phyloP scores from a whole-genome alignment of 2,113 vertebrate species.

The Melanerpes formicivorus region DNA sequence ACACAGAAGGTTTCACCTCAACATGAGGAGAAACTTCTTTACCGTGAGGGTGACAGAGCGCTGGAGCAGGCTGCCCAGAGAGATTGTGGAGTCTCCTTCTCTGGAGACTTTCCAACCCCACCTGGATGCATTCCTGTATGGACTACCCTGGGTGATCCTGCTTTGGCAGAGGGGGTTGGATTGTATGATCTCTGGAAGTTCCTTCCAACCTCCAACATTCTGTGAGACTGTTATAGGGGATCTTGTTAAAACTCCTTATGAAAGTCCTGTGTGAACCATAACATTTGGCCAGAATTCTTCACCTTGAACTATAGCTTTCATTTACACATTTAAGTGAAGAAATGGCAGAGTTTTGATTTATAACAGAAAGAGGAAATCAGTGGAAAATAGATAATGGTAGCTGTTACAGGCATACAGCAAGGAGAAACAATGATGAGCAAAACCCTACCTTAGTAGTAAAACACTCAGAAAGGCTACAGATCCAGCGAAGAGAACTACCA shows the following conservation, averaged over 20 bases:
- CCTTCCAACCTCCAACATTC: too few relatives aligned
- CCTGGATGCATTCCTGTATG: too few relatives aligned
- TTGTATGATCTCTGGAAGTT: too few relatives aligned
- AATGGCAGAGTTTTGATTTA: slow-evolving; percentile 48
- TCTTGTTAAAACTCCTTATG: neutral
- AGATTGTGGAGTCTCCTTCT: too few relatives aligned
- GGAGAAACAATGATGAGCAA: neutral
- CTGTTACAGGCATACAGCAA: neutral
- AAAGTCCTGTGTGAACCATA: neutral
- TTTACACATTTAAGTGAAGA: slow-evolving; percentile 55
- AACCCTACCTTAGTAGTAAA: neutral
- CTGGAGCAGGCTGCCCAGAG: too few relatives aligned
- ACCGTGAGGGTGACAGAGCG: too few relatives aligned
- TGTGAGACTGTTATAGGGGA: neutral
- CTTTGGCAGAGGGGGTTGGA: too few relatives aligned
- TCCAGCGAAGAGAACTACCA: neutral
- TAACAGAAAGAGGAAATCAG: slow-evolving; percentile 51
- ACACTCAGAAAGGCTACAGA: neutral
- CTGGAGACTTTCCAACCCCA: too few relatives aligned
- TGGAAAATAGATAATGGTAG: neutral
- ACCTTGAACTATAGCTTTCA: slow-evolving; percentile 14
- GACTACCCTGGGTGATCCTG: too few relatives aligned
- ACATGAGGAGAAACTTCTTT: too few relatives aligned
- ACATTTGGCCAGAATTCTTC: neutral
- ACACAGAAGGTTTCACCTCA: too few relatives aligned